These are phyloP conservation scores for Halictus rubicundus DNA, from an alignment of 1,140 invertebrate genomes.

Conservation along the genomic window DNA sequence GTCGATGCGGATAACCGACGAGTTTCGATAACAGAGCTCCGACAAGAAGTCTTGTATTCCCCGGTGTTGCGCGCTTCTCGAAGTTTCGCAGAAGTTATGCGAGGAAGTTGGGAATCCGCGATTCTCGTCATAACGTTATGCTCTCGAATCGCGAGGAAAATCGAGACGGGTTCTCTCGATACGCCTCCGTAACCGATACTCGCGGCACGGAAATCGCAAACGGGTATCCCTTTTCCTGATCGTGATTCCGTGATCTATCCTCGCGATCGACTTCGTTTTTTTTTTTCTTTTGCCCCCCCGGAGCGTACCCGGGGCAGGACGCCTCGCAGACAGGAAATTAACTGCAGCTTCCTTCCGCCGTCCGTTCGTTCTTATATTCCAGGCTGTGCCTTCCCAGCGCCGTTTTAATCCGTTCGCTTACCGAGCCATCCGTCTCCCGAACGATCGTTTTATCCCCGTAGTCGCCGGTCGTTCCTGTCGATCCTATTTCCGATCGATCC, in stretches of 20 bases:
- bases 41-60: no score
- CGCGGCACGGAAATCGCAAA: neutral
- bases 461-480: neutral
- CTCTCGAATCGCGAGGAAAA: neutral
- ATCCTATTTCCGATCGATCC: no score
- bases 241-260: neutral
- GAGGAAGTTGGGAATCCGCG: no score
- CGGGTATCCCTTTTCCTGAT: no score
- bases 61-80: no score
- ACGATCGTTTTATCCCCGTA: neutral
- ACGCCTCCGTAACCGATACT: neutral
- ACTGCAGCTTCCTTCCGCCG: constrained; percentile 52
- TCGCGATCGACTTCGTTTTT: neutral
- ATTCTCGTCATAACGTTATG: neutral
- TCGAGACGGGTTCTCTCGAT: neutral
- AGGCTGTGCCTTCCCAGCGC: neutral
- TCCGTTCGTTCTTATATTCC: neutral
- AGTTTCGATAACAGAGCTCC: no score
- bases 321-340: constrained; percentile 56
- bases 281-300: no score
- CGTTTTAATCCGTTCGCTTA: neutral
- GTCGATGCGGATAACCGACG: no score
- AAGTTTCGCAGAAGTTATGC: no score
- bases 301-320: neutral
- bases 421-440: neutral